Percentiles rank a stretch among this genome's conserved stretches.
These are phyloP conservation scores for Heliocidaris erythrogramma DNA, from an alignment of 35 echinoderm and acorn worm genomes.

Conservation along the genomic window DNA sequence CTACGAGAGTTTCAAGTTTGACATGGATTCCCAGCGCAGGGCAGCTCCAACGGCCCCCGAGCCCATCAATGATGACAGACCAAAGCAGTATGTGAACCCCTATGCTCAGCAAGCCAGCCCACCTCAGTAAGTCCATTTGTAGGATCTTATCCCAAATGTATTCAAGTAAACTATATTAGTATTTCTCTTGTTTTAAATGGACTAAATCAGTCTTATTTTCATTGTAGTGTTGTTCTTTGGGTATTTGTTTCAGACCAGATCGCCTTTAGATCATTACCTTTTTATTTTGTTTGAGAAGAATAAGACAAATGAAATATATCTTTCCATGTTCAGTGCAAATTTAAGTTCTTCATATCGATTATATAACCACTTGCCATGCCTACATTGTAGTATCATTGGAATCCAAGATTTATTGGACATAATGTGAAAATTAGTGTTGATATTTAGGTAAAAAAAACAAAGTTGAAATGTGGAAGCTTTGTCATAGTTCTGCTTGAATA, in stretches of 20 bases:
- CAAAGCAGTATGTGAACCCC: constrained; percentile 63
- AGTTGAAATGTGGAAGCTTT: neutral
- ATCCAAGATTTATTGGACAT: neutral
- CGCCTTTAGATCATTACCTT: too few species aligned
- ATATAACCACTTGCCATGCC: neutral
- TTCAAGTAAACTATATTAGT: neutral
- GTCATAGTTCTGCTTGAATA: neutral
- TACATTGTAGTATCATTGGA: neutral
- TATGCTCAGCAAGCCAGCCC: constrained; percentile 53
- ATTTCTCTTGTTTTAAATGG: neutral
- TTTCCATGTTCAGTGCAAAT: neutral
- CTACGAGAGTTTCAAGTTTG: constrained; percentile 71
- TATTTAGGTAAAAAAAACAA: neutral
- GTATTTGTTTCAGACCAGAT: neutral
- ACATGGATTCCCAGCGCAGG: constrained; percentile 45
- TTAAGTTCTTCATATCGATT: neutral
- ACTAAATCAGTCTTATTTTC: neutral
- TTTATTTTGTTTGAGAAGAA: too few species aligned
- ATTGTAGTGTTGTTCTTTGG: neutral
- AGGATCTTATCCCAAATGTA: neutral
- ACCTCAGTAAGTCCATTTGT: neutral
- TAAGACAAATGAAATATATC: neutral
- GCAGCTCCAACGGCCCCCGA: neutral
- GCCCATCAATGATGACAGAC: neutral
- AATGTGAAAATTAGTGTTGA: neutral